Evolutionary conservation across 2,888 invertebrate genomes (phyloP).

Genomic region (Germaria angustata): DNA sequence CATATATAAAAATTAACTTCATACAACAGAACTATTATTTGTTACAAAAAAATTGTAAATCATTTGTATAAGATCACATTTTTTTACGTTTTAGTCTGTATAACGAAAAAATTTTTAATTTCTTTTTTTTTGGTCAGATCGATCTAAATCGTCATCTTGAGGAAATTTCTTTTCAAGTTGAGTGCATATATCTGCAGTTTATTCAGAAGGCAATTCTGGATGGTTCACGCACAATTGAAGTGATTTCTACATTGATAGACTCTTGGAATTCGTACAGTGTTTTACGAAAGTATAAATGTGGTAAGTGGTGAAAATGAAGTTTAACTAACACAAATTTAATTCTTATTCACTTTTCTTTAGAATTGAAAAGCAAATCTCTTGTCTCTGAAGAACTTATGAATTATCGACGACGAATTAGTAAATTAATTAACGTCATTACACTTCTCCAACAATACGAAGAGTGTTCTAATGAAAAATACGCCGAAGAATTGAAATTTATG

Average conservation of each 20-base stretch:
- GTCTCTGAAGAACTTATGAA: constrained; percentile 74
- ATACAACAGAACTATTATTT: too few relatives aligned
- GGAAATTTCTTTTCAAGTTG: constrained; percentile 81
- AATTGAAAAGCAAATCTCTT: constrained; percentile 69
- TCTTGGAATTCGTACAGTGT: constrained; percentile 75
- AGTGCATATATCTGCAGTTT: constrained; percentile 70
- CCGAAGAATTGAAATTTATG: constrained; percentile 50
- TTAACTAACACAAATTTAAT: neutral
- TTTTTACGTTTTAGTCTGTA: too few relatives aligned
- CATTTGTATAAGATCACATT: too few relatives aligned
- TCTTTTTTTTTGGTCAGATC: constrained; percentile 70
- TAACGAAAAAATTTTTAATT: too few relatives aligned
- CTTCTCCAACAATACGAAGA: constrained; percentile 62
- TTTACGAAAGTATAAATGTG: constrained; percentile 70
- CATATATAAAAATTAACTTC: too few relatives aligned
- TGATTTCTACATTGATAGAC: constrained; percentile 69
- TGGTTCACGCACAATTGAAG: constrained; percentile 29
- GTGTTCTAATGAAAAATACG: neutral
- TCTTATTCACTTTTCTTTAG: constrained; percentile 67
- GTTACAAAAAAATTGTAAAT: too few relatives aligned
- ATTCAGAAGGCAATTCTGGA: constrained; percentile 71
- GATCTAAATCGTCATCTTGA: constrained; percentile 84
- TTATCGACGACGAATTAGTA: constrained; percentile 74
- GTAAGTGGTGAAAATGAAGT: constrained; percentile 67
- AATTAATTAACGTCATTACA: constrained; percentile 70